Evolutionary conservation across 2,797 vertebrate species (phyloP).

Genomic region (Microhierax caerulescens): DNA sequence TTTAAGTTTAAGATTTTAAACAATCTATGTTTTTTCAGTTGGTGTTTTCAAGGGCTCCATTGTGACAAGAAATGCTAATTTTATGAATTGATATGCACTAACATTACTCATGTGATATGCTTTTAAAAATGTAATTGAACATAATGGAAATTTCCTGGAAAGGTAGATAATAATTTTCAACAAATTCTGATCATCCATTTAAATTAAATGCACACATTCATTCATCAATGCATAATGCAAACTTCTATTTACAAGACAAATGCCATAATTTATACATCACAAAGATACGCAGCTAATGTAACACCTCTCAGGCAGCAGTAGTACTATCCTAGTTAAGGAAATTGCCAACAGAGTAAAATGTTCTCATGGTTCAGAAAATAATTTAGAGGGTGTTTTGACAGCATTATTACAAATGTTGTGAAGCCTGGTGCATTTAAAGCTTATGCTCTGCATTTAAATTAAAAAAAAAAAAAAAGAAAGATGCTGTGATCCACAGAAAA

Average conservation of each 20-base stretch:
- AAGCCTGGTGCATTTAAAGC: not conserved
- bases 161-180: not conserved
- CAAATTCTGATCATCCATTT: not conserved
- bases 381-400: not conserved
- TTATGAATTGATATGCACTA: not conserved
- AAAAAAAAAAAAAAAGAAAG: not conserved
- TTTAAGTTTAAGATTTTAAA: not conserved
- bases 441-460: not conserved
- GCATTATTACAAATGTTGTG: not conserved
- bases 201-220: constrained; percentile 2
- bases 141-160: not conserved
- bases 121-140: not conserved
- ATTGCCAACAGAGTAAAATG: not conserved
- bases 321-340: not conserved
- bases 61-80: constrained; percentile 1
- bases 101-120: not conserved
- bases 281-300: not conserved
- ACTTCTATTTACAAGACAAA: not conserved
- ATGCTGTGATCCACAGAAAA: not conserved
- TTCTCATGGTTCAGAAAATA: not conserved
- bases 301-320: not conserved
- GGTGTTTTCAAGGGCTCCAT: not conserved
- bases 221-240: not conserved
- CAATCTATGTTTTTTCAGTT: not conserved
- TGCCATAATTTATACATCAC: not conserved